phyloP scores from a whole-genome alignment of 2,113 vertebrate species.

The Proterorhinus semilunaris region DNA sequence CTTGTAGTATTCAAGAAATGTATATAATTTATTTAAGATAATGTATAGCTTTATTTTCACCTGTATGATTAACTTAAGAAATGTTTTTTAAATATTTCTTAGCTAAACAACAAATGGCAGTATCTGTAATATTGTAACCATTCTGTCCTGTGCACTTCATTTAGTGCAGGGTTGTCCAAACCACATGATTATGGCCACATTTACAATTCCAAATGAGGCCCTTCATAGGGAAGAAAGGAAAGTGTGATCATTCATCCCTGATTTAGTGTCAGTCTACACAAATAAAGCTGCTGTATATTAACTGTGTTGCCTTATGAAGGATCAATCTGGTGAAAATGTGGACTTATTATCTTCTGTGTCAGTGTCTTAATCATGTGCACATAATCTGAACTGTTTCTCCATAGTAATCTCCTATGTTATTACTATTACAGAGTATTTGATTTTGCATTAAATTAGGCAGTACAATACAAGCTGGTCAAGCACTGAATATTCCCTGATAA shows the following conservation, averaged over 20 bases:
- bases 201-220: no score
- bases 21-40: slow-evolving; percentile 2
- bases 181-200: no score
- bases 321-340: neutral
- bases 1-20: slow-evolving; percentile 3
- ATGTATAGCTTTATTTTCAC: neutral
- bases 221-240: no score
- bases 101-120: slow-evolving; percentile 39
- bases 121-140: neutral
- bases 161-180: neutral
- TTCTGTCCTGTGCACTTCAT: neutral
- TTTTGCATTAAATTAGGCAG: no score
- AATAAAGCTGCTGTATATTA: neutral
- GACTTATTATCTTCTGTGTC: neutral
- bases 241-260: no score
- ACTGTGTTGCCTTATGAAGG: neutral
- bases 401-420: neutral
- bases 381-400: neutral
- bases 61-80: neutral
- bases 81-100: slow-evolving; percentile 1
- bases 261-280: slow-evolving; percentile 7
- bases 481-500: slow-evolving; percentile 1
- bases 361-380: neutral
- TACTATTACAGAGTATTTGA: neutral
- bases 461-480: neutral